Evolutionary conservation across 1,140 invertebrate species (phyloP).

Genomic region (Frieseomelitta varia): DNA sequence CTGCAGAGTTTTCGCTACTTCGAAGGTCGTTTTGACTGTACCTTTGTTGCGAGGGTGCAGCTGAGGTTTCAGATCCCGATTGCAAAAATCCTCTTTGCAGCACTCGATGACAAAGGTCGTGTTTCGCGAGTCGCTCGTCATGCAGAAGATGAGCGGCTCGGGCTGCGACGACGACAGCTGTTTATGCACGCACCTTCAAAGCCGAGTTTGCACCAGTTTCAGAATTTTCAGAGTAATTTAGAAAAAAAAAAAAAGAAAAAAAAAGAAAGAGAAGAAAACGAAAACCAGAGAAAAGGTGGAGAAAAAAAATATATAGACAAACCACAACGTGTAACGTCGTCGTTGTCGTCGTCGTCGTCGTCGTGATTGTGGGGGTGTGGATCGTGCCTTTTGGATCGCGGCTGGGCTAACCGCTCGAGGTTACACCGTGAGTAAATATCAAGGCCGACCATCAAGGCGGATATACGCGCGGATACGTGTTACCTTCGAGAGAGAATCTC

Average conservation of each 20-base stretch:
- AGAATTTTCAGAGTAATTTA: conserved; percentile 54
- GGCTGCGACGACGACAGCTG: conserved; percentile 79
- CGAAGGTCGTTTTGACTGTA: conserved; percentile 73
- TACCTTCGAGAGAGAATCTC: background rate
- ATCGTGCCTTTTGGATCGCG: conserved; percentile 25
- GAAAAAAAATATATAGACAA: conserved; percentile 45
- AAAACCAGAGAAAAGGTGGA: background rate
- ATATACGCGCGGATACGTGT: background rate
- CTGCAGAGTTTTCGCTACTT: conserved; percentile 72
- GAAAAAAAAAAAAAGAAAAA: background rate
- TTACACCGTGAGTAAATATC: conserved; percentile 15
- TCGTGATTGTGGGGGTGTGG: background rate
- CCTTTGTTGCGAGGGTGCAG: conserved; percentile 81
- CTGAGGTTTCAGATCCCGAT: conserved; percentile 83
- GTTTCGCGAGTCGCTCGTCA: conserved; percentile 81
- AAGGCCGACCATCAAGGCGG: conserved; percentile 12
- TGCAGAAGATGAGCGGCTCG: conserved; percentile 82
- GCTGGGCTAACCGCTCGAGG: background rate
- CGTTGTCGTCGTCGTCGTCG: too few species aligned
- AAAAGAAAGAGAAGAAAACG: too few species aligned
- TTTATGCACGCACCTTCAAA: conserved; percentile 82
- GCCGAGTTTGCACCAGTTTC: conserved; percentile 78
- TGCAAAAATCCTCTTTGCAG: conserved; percentile 87
- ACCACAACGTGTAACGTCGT: conserved; percentile 22
- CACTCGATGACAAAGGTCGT: conserved; percentile 85